phyloP scores from a whole-genome alignment of 92 coral and sea anemone species.

The Phymanthus crucifer region DNA sequence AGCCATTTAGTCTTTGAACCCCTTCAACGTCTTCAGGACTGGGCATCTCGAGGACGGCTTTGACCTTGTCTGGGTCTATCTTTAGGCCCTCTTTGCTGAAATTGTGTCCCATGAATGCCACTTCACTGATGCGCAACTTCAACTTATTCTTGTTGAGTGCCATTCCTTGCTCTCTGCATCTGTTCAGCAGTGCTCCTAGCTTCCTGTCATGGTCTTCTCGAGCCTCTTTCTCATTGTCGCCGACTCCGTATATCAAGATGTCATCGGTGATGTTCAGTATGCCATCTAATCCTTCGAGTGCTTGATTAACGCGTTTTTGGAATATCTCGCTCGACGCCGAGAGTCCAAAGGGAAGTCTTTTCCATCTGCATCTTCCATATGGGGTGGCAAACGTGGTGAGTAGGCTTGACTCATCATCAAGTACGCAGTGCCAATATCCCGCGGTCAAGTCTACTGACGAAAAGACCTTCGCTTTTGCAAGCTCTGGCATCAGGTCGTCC shows the following conservation, averaged over 20 bases:
- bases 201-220: conserved; percentile 37
- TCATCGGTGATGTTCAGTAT: conserved; percentile 46
- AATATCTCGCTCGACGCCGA: conserved; percentile 50
- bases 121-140: conserved; percentile 30
- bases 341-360: conserved; percentile 50
- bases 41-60: conserved; percentile 57
- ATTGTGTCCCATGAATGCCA: conserved; percentile 52
- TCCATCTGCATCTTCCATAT: conserved; percentile 47
- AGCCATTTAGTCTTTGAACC: no score
- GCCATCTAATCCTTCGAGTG: conserved; percentile 51
- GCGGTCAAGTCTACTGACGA: conserved; percentile 31
- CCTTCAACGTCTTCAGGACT: no score
- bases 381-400: conserved; percentile 63
- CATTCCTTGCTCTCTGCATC: conserved; percentile 42
- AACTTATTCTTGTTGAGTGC: conserved; percentile 42
- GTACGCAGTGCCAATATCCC: conserved; percentile 59
- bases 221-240: conserved; percentile 41
- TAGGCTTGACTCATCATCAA: conserved; percentile 49
- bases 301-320: conserved; percentile 60
- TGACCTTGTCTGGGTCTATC: conserved; percentile 45
- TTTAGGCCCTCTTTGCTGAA: conserved; percentile 35
- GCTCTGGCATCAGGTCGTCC: conserved; percentile 46
- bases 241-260: conserved; percentile 36
- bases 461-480: conserved; percentile 33
- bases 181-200: conserved; percentile 29